Percentiles rank a stretch among this genome's conserved stretches.
phyloP scores from a whole-genome alignment of 1,140 invertebrate genomes.

The Drosophila grimshawi region DNA sequence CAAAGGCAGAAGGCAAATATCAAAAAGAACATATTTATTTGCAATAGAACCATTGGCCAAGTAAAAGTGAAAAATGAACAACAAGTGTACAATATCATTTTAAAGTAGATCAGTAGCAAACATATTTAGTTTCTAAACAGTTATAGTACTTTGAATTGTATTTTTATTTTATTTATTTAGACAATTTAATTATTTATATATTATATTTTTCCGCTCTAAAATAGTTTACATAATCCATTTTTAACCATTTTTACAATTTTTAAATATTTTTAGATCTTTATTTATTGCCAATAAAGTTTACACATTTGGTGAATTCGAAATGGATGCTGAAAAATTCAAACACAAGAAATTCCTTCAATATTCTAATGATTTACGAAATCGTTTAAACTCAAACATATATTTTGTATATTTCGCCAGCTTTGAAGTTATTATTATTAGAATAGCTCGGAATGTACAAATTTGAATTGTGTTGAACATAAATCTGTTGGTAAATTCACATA shows the following conservation, averaged over 20 bases:
- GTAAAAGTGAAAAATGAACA: neutral
- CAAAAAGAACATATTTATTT: neutral
- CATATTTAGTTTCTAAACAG: no score
- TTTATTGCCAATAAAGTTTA: no score
- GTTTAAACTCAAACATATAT: neutral
- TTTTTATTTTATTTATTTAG: no score
- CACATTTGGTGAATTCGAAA: no score
- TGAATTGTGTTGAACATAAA: slow-evolving; percentile 3
- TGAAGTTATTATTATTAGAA: slow-evolving; percentile 7
- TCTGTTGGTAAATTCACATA: neutral
- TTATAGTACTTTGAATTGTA: no score
- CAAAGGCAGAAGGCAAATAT: neutral
- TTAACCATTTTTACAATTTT: no score
- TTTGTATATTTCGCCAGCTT: neutral
- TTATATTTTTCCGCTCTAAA: no score
- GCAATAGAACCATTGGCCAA: neutral
- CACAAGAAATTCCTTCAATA: neutral
- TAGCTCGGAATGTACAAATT: neutral
- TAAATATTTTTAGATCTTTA: no score
- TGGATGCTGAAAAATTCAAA: no score
- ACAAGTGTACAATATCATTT: neutral
- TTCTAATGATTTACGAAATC: neutral
- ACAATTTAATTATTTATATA: neutral
- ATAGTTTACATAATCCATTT: no score
- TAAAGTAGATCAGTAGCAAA: neutral